Conservation (phyloP, 2,888 invertebrate genomes). For the Vandiemenella viatica region DNA sequence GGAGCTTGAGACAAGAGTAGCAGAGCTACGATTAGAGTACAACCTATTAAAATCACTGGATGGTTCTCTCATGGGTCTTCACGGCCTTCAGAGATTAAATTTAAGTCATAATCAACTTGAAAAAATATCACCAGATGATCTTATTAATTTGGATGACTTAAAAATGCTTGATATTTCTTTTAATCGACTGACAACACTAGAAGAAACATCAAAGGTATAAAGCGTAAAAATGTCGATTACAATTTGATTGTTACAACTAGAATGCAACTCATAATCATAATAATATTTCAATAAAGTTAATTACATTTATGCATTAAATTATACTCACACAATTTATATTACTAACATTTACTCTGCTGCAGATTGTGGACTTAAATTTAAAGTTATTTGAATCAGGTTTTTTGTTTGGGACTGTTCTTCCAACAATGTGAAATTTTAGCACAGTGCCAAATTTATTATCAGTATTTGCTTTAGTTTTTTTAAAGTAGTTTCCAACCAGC, state of each 20-base stretch:
- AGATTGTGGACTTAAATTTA: too few relatives aligned
- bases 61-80: slow-evolving; percentile 59
- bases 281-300: too few relatives aligned
- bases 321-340: too few relatives aligned
- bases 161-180: slow-evolving; percentile 61
- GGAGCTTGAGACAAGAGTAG: slow-evolving; percentile 56
- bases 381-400: background rate
- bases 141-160: slow-evolving; percentile 60
- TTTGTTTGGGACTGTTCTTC: too few relatives aligned
- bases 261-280: background rate
- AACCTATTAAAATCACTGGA: slow-evolving; percentile 55
- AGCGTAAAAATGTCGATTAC: slow-evolving; percentile 29
- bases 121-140: slow-evolving; percentile 58
- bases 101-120: slow-evolving; percentile 60
- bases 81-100: slow-evolving; percentile 54
- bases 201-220: slow-evolving; percentile 66
- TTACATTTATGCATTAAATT: too few relatives aligned
- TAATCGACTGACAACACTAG: slow-evolving; percentile 58
- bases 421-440: too few relatives aligned
- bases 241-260: background rate
- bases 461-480: too few relatives aligned
- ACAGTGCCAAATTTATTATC: too few relatives aligned
- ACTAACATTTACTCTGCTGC: too few relatives aligned
- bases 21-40: slow-evolving; percentile 57
- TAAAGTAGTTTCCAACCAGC: too few relatives aligned